Percentiles rank a stretch among this genome's conserved stretches.
Conservation (phyloP, 2,888 invertebrate genomes). For the Sinohyriopsis cumingii region DNA sequence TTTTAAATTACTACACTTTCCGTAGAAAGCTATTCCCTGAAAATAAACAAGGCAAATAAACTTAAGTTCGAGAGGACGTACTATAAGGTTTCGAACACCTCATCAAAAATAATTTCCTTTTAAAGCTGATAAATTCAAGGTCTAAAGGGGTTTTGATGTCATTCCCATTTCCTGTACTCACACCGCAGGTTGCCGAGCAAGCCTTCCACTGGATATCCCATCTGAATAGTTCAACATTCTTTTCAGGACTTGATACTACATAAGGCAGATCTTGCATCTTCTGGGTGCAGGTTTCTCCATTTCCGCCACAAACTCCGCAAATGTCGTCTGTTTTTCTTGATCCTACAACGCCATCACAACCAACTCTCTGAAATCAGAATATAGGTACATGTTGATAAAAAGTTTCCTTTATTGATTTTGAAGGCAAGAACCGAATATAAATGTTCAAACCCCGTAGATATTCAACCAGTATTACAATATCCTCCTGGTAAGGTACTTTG, state of each 20-base stretch:
- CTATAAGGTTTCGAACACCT: too few relatives aligned
- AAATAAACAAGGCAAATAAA: too few relatives aligned
- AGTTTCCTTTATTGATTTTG: too few relatives aligned
- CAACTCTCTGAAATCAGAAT: conserved; percentile 81
- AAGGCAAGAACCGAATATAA: too few relatives aligned
- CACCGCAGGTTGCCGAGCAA: conserved; percentile 93
- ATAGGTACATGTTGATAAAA: too few relatives aligned
- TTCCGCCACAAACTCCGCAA: conserved; percentile 89
- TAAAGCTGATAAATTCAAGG: not conserved
- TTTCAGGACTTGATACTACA: not conserved
- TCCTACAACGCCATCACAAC: conserved; percentile 87
- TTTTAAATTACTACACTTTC: too few relatives aligned
- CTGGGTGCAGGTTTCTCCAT: conserved; percentile 84
- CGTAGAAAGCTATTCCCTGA: too few relatives aligned
- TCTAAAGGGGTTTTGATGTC: not conserved
- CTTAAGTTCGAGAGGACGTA: too few relatives aligned
- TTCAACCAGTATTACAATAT: too few relatives aligned
- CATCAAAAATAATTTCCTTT: too few relatives aligned
- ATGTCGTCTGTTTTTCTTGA: conserved; percentile 87
- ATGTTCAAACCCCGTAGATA: too few relatives aligned
- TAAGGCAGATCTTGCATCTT: conserved; percentile 74
- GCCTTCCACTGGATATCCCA: conserved; percentile 80
- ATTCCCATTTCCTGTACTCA: conserved; percentile 14
- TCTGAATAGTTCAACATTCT: conserved; percentile 9
- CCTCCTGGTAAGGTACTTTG: too few relatives aligned